A percentile compares a stretch with the other conserved stretches of the same genome.
Conservation (phyloP, 2,113 vertebrate species). For the Furnarius figulus region DNA sequence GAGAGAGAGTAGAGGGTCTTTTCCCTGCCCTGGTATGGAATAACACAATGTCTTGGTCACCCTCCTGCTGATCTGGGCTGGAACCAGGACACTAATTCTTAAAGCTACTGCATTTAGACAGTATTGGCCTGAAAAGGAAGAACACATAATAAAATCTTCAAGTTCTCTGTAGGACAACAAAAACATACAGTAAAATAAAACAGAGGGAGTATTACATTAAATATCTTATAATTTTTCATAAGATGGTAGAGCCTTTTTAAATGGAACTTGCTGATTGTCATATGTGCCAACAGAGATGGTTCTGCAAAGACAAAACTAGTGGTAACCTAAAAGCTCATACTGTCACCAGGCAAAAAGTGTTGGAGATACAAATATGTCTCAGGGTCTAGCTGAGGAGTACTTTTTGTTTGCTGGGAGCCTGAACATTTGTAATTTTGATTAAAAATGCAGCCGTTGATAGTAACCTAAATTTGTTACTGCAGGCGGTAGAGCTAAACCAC, state of each 20-base stretch:
- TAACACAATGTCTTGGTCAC: background rate
- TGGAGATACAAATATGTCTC: background rate
- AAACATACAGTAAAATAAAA: background rate
- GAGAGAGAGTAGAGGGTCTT: background rate
- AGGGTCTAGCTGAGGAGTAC: background rate
- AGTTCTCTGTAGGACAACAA: background rate
- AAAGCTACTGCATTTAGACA: background rate
- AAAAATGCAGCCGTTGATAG: slow-evolving; percentile 10
- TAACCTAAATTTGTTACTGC: slow-evolving; percentile 4
- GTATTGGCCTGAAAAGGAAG: background rate
- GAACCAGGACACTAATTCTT: background rate
- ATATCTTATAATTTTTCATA: background rate
- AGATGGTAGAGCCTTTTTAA: background rate
- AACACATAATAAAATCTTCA: background rate
- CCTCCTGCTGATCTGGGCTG: background rate
- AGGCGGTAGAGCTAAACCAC: background rate
- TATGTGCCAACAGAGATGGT: background rate
- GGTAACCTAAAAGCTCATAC: background rate
- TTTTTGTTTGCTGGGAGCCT: background rate
- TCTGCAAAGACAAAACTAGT: background rate
- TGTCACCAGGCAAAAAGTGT: background rate
- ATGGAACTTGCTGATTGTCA: background rate
- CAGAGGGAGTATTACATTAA: background rate
- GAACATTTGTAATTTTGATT: background rate
- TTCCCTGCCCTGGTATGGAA: background rate